Conservation (phyloP, 2,888 invertebrate genomes). For the Morinoia aosen region DNA sequence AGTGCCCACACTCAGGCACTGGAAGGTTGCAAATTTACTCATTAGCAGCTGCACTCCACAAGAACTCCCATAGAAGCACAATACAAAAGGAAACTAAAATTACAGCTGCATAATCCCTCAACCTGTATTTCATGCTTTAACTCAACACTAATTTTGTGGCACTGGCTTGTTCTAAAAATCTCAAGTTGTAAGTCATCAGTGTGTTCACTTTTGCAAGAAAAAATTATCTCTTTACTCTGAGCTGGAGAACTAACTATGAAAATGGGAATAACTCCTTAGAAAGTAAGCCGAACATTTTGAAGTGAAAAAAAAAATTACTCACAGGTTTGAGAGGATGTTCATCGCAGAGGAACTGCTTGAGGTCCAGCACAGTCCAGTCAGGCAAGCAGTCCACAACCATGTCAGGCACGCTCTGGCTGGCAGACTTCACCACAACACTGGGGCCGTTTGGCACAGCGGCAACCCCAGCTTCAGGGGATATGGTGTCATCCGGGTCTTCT, state of each 20-base stretch:
- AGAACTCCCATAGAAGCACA: too few species aligned
- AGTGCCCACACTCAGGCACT: background rate
- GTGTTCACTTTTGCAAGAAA: conserved; percentile 67
- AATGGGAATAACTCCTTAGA: background rate
- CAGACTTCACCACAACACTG: conserved; percentile 72
- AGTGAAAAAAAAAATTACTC: conserved; percentile 73
- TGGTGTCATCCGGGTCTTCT: background rate
- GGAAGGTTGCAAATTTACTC: background rate
- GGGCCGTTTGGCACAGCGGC: conserved; percentile 7
- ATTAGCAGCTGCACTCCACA: background rate
- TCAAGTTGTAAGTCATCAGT: too few species aligned
- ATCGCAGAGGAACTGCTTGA: conserved; percentile 88
- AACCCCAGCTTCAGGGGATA: background rate
- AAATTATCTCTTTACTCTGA: conserved; percentile 68
- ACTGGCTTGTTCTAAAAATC: background rate
- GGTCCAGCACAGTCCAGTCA: conserved; percentile 87
- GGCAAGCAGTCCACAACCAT: conserved; percentile 87
- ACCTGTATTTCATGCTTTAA: too few species aligned
- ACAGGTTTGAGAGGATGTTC: conserved; percentile 95
- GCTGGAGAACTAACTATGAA: too few species aligned
- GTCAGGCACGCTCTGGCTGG: conserved; percentile 94
- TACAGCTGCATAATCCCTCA: too few species aligned
- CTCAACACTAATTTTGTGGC: too few species aligned
- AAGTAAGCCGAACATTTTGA: too few species aligned
- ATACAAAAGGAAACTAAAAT: too few species aligned